Percentiles rank a stretch among this genome's conserved stretches.
These are phyloP conservation scores for Megaustenia siamemsis DNA, from an alignment of 2,888 invertebrate species.

Conservation along the genomic window DNA sequence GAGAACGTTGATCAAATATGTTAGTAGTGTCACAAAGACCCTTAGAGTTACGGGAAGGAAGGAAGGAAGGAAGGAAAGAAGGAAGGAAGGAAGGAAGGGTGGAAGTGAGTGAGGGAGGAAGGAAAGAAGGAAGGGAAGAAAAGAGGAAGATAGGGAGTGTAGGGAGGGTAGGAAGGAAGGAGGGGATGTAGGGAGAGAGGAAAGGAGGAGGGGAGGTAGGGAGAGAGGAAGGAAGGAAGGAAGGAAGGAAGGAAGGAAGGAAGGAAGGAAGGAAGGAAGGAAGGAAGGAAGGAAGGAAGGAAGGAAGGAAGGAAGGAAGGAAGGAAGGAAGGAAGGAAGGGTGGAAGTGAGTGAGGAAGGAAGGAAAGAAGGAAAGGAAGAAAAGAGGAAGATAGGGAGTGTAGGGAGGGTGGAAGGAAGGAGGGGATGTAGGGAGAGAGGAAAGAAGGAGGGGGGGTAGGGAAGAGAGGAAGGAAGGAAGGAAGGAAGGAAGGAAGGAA, in stretches of 20 bases:
- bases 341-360: neutral
- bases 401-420: neutral
- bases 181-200: neutral
- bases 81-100: too few species aligned
- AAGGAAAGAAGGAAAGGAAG: constrained; percentile 23
- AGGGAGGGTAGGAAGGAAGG: neutral
- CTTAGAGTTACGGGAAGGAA: too few species aligned
- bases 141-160: neutral
- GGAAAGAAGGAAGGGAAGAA: constrained; percentile 18
- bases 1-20: too few species aligned
- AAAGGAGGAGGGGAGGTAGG: neutral
- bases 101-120: too few species aligned
- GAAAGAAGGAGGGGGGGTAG: neutral
- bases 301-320: neutral
- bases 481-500: neutral
- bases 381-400: neutral
- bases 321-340: neutral
- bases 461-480: neutral
- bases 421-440: neutral
- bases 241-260: neutral
- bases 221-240: neutral
- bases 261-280: neutral
- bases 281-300: neutral
- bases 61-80: too few species aligned
- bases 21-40: too few species aligned